A percentile compares a stretch with the other conserved stretches of the same genome.
phyloP scores from a whole-genome alignment of 1,140 invertebrate species.

The Parapsyche elsis region DNA sequence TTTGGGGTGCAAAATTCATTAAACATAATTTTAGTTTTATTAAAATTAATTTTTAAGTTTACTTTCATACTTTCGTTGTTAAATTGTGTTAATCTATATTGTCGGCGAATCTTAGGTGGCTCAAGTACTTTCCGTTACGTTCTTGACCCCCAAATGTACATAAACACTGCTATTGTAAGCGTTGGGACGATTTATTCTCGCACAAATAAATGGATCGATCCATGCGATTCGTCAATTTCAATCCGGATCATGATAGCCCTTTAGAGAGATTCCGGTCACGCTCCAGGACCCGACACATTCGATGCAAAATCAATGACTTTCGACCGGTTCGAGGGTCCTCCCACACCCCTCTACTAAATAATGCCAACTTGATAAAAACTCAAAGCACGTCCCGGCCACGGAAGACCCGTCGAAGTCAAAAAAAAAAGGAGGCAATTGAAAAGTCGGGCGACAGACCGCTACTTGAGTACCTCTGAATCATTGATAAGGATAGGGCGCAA shows the following conservation, averaged over 20 bases:
- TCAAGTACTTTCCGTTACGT: no score
- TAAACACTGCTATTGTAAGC: no score
- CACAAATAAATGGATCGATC: background rate
- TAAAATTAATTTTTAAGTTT: no score
- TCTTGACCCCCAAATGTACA: no score
- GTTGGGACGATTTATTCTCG: no score
- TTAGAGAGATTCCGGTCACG: conserved; percentile 43
- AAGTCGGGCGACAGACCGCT: background rate
- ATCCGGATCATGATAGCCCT: background rate
- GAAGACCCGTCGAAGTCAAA: background rate
- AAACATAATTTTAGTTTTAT: no score
- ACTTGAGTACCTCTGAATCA: background rate
- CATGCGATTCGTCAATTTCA: background rate
- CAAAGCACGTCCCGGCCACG: background rate
- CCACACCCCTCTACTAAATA: conserved; percentile 27
- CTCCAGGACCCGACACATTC: conserved; percentile 35
- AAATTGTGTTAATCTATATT: no score
- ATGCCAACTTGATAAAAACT: conserved; percentile 15
- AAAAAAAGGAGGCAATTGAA: background rate
- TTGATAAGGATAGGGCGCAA: background rate
- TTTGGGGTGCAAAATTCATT: no score
- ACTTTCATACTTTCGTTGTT: no score
- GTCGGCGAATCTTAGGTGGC: no score
- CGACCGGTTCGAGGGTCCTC: conserved; percentile 18
- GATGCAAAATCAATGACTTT: conserved; percentile 55